A percentile compares a stretch with the other conserved stretches of the same genome.
phyloP scores from a whole-genome alignment of 2,888 invertebrate genomes.

The Volucella bombylans region DNA sequence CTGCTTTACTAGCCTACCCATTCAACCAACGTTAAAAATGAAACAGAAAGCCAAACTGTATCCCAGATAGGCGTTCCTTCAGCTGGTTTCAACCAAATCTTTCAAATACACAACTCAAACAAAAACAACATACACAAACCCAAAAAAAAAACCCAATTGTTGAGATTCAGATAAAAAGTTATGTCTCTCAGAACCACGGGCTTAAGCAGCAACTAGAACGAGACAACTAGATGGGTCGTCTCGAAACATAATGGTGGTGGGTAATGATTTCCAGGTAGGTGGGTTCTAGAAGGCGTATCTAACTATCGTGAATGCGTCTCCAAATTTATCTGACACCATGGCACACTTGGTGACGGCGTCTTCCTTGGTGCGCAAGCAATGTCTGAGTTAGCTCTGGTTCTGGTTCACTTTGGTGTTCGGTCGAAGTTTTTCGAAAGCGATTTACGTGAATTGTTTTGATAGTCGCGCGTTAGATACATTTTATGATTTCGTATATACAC shows the following conservation, averaged over 20 bases:
- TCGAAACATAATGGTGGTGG: constrained; percentile 59
- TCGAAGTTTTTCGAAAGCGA: constrained; percentile 44
- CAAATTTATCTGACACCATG: constrained; percentile 49
- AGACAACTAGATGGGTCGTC: constrained; percentile 18
- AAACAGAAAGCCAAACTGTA: constrained; percentile 42
- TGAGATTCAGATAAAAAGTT: constrained; percentile 5
- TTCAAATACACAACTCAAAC: constrained; percentile 37
- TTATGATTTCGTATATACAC: constrained; percentile 15
- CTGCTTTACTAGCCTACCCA: constrained; percentile 9
- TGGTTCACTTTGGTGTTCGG: constrained; percentile 63
- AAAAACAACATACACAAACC: constrained; percentile 9
- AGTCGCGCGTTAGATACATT: constrained; percentile 35
- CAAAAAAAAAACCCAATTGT: constrained; percentile 36
- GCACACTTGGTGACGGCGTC: constrained; percentile 66
- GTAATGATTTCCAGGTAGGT: constrained; percentile 39
- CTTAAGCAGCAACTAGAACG: constrained; percentile 20
- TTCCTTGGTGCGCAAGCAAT: constrained; percentile 71
- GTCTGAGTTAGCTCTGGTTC: constrained; percentile 58
- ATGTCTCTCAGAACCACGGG: neutral
- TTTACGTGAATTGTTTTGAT: constrained; percentile 34
- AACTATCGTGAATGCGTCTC: constrained; percentile 61
- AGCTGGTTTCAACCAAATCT: constrained; percentile 43
- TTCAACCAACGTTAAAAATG: constrained; percentile 26
- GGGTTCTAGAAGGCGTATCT: constrained; percentile 56
- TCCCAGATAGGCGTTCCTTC: constrained; percentile 61